phyloP scores from a whole-genome alignment of 2,113 vertebrate species.

The Brienomyrus brachyistius region DNA sequence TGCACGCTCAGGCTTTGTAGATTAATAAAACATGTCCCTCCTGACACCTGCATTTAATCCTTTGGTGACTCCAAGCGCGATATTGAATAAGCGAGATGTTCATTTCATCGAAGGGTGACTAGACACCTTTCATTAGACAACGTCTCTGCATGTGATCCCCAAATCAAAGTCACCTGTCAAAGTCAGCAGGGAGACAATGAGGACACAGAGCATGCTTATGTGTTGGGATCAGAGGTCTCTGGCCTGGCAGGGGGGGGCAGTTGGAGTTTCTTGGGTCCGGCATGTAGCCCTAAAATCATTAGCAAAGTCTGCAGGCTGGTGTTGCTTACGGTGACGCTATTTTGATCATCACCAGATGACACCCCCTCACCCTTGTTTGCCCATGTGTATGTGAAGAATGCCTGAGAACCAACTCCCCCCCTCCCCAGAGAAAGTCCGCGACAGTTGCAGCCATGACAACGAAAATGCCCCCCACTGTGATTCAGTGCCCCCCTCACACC shows the following conservation, averaged over 20 bases:
- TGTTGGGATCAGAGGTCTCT: constrained; percentile 16
- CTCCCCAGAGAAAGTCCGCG: constrained; percentile 39
- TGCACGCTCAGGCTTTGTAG: constrained; percentile 40
- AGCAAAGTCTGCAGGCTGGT: constrained; percentile 55
- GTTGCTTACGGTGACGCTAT: constrained; percentile 66
- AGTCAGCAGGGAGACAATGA: constrained; percentile 45
- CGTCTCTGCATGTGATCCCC: constrained; percentile 49
- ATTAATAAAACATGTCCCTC: constrained; percentile 60
- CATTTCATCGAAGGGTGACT: constrained; percentile 47
- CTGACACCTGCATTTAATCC: constrained; percentile 56
- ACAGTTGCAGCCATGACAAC: constrained; percentile 39
- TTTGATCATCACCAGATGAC: constrained; percentile 70
- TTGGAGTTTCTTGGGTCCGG: constrained; percentile 37
- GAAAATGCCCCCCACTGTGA: constrained; percentile 30
- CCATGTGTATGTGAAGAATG: constrained; percentile 62
- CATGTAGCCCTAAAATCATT: constrained; percentile 65
- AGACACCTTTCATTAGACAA: constrained; percentile 32
- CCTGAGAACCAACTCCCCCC: constrained; percentile 44
- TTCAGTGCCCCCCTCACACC: constrained; percentile 32
- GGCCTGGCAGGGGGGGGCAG: neutral
- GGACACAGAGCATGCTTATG: constrained; percentile 48
- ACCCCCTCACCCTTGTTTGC: constrained; percentile 63
- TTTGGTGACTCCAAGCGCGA: constrained; percentile 38
- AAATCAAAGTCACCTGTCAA: constrained; percentile 35
- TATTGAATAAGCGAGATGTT: constrained; percentile 45